Base-by-base conservation (phyloP, 2,888 invertebrate species). In the Ethmia dodecea region DNA sequence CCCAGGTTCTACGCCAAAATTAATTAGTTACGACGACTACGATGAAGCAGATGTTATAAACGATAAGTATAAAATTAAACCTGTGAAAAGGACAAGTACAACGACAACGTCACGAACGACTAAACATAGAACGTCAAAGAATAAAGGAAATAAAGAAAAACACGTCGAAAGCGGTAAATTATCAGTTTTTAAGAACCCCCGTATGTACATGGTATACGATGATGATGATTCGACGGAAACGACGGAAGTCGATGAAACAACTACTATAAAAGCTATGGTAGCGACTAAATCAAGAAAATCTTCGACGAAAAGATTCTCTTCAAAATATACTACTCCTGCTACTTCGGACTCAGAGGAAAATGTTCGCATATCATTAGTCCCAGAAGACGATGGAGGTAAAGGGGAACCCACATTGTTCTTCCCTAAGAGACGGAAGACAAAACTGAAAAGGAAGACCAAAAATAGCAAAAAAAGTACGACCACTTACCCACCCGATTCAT, bases 171-270 rank as follows among this genome's bases (percentile, higher is more conserved):
- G 45, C 6, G 74, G 66, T 1, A 78, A 77, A 41, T 45, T 77
- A 1, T 81, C 83, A 0, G 75, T 80, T 0, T 84, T 84, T 35
- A 73, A 66, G 44, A 75, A 78, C 32, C 81, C 83, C 6, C 56
- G 66, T 14, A 41, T 73, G 1, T 83, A 69, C 37, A 58, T 71
- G 38, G 38, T 71, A 11, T 60, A 69, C 24, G 65, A 67, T 28
- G 67, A 77, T n/a, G 29, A 42, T 35, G 11, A 30, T 28, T n/a
- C n/a, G n/a, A n/a, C n/a, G n/a, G n/a, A n/a, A n/a, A n/a, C n/a
- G n/a, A n/a, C n/a, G n/a, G n/a, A n/a, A n/a, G n/a, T n/a, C n/a
- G n/a, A n/a, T 22, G n/a, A 8, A 22, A 39, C 32, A 18, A 32
- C 34, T 52, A 60, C 52, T 54, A 59, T 42, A 33, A 47, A 15